Evolutionary conservation across 2,888 invertebrate species (phyloP).

Genomic region (Melinopterus prodromus): DNA sequence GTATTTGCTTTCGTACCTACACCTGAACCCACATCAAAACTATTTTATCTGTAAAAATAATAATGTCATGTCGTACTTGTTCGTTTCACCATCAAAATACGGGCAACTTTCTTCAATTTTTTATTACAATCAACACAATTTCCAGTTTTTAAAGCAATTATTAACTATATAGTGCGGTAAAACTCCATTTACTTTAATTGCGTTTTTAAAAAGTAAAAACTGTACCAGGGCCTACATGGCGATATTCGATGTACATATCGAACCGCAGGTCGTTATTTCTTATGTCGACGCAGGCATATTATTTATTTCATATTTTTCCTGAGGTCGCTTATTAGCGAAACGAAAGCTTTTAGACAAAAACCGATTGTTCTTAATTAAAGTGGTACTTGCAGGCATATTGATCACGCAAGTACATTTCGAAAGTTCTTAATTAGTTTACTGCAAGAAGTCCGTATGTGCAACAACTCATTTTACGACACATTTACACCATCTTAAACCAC

Average conservation of each 20-base stretch:
- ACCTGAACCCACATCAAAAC: too few species aligned
- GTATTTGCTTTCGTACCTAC: too few species aligned
- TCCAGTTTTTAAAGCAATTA: neutral
- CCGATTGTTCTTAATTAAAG: slow-evolving; percentile 4
- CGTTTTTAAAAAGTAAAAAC: neutral
- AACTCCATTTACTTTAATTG: neutral
- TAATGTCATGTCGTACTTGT: neutral
- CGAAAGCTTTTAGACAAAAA: neutral
- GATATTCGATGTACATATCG: neutral
- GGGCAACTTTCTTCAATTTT: neutral
- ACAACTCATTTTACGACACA: neutral
- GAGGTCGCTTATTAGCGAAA: neutral
- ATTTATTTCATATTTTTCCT: neutral
- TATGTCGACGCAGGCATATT: neutral
- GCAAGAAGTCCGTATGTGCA: neutral
- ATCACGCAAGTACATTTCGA: neutral
- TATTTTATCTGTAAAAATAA: too few species aligned
- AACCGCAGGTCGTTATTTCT: neutral
- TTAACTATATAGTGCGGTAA: neutral
- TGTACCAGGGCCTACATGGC: neutral
- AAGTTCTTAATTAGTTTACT: neutral
- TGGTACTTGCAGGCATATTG: neutral
- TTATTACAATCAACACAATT: neutral
- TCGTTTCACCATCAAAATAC: neutral
- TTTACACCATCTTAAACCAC: neutral